A percentile compares a stretch with the other conserved stretches of the same genome.
Conservation (phyloP, 2,113 vertebrate species). For the Ochotona curzoniae region DNA sequence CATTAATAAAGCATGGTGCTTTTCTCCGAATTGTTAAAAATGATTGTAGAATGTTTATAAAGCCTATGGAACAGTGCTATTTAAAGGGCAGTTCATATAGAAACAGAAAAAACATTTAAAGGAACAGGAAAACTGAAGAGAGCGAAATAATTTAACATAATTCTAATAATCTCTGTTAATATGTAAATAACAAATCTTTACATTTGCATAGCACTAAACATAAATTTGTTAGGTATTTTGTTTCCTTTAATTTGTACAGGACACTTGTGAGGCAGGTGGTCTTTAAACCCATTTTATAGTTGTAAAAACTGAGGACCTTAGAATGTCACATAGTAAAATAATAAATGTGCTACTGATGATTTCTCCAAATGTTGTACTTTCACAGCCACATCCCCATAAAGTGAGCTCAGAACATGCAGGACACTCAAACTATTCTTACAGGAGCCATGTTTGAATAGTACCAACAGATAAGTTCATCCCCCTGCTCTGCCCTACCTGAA, state of each 20-base stretch:
- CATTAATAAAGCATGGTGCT: too few relatives aligned
- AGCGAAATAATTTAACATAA: background rate
- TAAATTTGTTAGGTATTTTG: background rate
- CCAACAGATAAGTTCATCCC: background rate
- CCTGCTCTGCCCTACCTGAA: background rate
- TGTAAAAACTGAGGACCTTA: background rate
- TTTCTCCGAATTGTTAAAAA: background rate
- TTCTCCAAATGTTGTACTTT: background rate
- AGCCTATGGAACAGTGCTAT: background rate
- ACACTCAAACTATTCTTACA: background rate
- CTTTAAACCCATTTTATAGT: background rate
- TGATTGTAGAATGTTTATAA: background rate
- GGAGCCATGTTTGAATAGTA: background rate
- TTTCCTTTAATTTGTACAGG: background rate
- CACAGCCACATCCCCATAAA: background rate
- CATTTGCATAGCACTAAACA: background rate
- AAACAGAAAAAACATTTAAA: slow-evolving; percentile 15
- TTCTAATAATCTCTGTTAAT: background rate
- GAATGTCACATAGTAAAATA: background rate
- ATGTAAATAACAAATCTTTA: background rate
- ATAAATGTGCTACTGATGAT: background rate
- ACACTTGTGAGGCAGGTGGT: background rate
- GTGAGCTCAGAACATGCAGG: background rate
- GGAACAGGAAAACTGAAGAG: background rate
- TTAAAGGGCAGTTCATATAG: slow-evolving; percentile 13